phyloP scores from a whole-genome alignment of 2,797 vertebrate genomes.

The Sebastes diploproa region DNA sequence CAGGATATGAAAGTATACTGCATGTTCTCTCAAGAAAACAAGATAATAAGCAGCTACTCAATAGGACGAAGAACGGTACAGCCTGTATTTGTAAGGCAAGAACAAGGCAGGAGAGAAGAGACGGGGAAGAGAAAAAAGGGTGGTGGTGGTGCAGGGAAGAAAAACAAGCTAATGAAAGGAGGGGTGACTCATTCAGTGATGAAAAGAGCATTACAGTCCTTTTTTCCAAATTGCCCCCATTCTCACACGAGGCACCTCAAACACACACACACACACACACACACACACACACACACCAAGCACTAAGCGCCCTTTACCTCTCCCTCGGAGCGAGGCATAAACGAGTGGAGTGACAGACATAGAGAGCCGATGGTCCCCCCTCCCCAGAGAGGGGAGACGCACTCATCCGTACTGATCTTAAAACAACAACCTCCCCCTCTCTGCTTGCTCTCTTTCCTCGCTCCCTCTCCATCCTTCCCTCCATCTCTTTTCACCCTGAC shows the following conservation, averaged over 20 bases:
- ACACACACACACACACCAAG: slow-evolving; percentile 5
- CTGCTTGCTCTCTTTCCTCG: slow-evolving; percentile 35
- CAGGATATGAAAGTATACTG: background rate
- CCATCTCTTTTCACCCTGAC: slow-evolving; percentile 33
- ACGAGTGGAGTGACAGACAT: slow-evolving; percentile 79
- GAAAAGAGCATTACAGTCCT: slow-evolving; percentile 52
- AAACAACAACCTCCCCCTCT: slow-evolving; percentile 79
- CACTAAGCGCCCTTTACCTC: slow-evolving; percentile 63
- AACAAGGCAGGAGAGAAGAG: background rate
- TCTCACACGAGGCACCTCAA: slow-evolving; percentile 27
- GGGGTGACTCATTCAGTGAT: slow-evolving; percentile 56
- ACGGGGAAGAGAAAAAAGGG: background rate
- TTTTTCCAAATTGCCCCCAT: slow-evolving; percentile 46
- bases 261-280: slow-evolving; percentile 8
- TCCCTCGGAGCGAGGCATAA: slow-evolving; percentile 67
- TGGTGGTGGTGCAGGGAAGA: background rate
- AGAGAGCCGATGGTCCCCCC: slow-evolving; percentile 69
- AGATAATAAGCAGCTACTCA: background rate
- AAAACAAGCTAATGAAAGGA: slow-evolving; percentile 46
- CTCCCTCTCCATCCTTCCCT: slow-evolving; percentile 10
- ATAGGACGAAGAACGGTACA: slow-evolving; percentile 3
- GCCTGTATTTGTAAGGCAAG: slow-evolving; percentile 3
- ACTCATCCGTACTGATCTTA: slow-evolving; percentile 85
- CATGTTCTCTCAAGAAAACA: background rate
- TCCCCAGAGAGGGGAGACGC: slow-evolving; percentile 73